A percentile compares a stretch with the other conserved stretches of the same genome.
Evolutionary conservation across 1,140 invertebrate genomes (phyloP).

Genomic region (Panonychus citri): DNA sequence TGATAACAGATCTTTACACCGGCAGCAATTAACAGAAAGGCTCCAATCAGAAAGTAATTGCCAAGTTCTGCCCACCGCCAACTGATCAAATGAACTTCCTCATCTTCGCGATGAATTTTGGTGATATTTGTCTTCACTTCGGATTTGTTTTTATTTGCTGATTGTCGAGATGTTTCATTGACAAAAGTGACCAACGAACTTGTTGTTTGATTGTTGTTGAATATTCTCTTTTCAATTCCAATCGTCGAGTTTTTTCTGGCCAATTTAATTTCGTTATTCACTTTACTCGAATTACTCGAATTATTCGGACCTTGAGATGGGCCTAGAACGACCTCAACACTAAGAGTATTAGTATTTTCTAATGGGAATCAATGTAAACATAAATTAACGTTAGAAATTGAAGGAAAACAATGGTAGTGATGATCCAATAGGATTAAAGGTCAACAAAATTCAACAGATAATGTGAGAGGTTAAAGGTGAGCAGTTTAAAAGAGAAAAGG

Average conservation of each 20-base stretch:
- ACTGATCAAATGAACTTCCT: not conserved
- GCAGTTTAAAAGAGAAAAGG: not conserved
- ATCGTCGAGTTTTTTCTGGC: too few species aligned
- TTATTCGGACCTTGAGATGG: too few species aligned
- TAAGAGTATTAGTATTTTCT: too few species aligned
- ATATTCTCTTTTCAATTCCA: too few species aligned
- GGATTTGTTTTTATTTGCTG: not conserved
- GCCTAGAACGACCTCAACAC: too few species aligned
- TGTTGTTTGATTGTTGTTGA: not conserved
- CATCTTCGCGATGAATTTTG: not conserved
- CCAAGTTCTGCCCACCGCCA: not conserved
- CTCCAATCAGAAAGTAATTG: not conserved
- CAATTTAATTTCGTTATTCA: too few species aligned
- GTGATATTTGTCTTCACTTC: not conserved
- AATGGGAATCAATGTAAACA: too few species aligned
- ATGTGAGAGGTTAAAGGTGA: not conserved
- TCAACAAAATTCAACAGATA: not conserved
- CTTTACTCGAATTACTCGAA: too few species aligned
- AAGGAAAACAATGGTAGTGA: too few species aligned
- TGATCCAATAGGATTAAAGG: not conserved
- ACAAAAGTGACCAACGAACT: not conserved
- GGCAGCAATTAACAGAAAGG: not conserved
- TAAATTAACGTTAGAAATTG: too few species aligned
- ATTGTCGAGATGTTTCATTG: not conserved
- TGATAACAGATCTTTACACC: slow-evolving; percentile 1